phyloP scores from a whole-genome alignment of 2,888 invertebrate species.

The Anodontia alba region DNA sequence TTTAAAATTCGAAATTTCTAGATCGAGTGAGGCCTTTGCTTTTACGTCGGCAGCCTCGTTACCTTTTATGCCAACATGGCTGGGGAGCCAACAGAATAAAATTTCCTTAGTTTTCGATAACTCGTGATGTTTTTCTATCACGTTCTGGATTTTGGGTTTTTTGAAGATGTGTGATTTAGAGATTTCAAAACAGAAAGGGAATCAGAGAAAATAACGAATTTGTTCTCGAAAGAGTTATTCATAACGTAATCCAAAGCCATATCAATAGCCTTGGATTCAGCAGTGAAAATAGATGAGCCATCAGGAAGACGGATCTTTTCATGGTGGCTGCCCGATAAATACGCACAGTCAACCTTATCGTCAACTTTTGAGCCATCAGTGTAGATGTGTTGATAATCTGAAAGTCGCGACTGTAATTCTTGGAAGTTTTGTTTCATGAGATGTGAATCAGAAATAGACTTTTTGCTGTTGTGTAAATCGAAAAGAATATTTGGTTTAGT shows the following conservation, averaged over 20 bases:
- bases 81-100: constrained; percentile 30
- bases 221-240: background rate
- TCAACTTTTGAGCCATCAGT: constrained; percentile 44
- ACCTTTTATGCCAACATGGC: constrained; percentile 31
- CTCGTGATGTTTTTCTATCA: constrained; percentile 10
- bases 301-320: constrained; percentile 16
- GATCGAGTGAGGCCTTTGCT: background rate
- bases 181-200: constrained; percentile 29
- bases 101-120: constrained; percentile 8
- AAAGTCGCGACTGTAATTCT: constrained; percentile 1
- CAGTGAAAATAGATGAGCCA: constrained; percentile 33
- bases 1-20: background rate
- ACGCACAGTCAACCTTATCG: constrained; percentile 20
- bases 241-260: constrained; percentile 20
- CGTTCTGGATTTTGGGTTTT: constrained; percentile 14
- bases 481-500: constrained; percentile 16
- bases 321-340: background rate
- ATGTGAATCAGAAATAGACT: constrained; percentile 5
- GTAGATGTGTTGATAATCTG: constrained; percentile 4
- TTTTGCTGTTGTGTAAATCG: constrained; percentile 20
- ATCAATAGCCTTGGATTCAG: constrained; percentile 30
- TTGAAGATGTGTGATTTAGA: background rate
- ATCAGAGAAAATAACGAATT: constrained; percentile 25
- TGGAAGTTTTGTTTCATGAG: constrained; percentile 17
- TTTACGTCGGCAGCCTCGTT: constrained; percentile 22